A percentile compares a stretch with the other conserved stretches of the same genome.
These are phyloP conservation scores for Odobenus rosmarus DNA, from an alignment of 2,113 vertebrate species.

Conservation along the genomic window DNA sequence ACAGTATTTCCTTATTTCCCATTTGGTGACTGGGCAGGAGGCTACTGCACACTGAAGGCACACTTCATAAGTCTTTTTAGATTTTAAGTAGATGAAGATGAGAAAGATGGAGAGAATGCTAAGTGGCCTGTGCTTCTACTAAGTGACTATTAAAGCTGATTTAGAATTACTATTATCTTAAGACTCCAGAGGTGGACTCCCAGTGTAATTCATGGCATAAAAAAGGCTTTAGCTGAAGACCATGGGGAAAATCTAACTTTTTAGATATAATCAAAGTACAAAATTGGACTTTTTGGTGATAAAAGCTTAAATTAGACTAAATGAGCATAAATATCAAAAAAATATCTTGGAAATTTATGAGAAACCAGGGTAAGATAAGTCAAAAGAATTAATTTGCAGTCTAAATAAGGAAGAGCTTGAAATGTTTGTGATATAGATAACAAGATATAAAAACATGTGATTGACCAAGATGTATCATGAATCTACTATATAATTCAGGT, in stretches of 20 bases:
- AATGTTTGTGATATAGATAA: not conserved
- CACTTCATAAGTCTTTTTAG: not conserved
- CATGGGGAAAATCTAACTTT: not conserved
- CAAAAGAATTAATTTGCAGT: not conserved
- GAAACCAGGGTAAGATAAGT: not conserved
- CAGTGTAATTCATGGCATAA: not conserved
- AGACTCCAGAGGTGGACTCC: not conserved
- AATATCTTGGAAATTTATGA: not conserved
- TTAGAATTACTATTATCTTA: slow-evolving; percentile 2
- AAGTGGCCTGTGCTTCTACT: not conserved
- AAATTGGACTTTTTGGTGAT: not conserved
- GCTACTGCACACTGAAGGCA: not conserved
- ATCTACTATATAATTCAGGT: slow-evolving; percentile 25
- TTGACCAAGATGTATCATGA: slow-evolving; percentile 12
- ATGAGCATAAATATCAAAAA: not conserved
- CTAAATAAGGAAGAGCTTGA: slow-evolving; percentile 16
- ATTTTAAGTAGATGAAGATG: not conserved
- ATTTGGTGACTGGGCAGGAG: no score
- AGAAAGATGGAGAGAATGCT: not conserved
- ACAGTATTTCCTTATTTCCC: not conserved
- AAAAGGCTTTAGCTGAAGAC: not conserved
- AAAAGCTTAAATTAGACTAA: not conserved
- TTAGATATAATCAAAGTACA: not conserved
- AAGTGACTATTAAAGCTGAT: not conserved
- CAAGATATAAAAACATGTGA: slow-evolving; percentile 22